These are phyloP conservation scores for Tenthredo mesomela DNA, from an alignment of 2,888 invertebrate species.

Conservation along the genomic window DNA sequence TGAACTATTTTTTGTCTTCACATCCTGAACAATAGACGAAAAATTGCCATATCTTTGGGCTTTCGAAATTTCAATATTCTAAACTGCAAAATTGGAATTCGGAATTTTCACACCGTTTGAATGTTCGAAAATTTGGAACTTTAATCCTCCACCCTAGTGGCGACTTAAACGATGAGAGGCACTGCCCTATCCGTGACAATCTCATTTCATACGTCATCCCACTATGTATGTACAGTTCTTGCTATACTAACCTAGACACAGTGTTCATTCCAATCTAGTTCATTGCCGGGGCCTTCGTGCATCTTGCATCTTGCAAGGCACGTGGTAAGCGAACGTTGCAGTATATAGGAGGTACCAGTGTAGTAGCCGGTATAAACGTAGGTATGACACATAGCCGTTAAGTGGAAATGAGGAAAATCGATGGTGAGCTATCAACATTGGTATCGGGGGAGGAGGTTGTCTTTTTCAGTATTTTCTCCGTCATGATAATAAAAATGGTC, in stretches of 20 bases:
- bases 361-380: background rate
- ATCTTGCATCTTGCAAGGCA: slow-evolving; percentile 24
- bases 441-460: no score
- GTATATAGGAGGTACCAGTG: background rate
- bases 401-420: slow-evolving; percentile 22
- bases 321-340: background rate
- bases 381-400: slow-evolving; percentile 12
- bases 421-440: slow-evolving; percentile 2
- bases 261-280: slow-evolving; percentile 69
- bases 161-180: slow-evolving; percentile 58
- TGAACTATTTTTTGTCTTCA: no score
- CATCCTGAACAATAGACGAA: no score
- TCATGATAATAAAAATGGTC: background rate
- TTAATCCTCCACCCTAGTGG: no score
- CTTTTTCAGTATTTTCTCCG: background rate
- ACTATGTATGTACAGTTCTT: slow-evolving; percentile 66
- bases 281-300: slow-evolving; percentile 70
- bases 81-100: no score
- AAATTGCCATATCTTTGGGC: no score
- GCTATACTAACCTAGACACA: slow-evolving; percentile 73
- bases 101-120: no score
- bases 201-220: slow-evolving; percentile 64
- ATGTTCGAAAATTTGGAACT: no score
- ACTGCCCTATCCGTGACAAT: slow-evolving; percentile 64
- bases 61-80: no score